A percentile compares a stretch with the other conserved stretches of the same genome.
These are phyloP conservation scores for Uromys caudimaculatus DNA, from an alignment of 2,797 vertebrate genomes.

Conservation along the genomic window DNA sequence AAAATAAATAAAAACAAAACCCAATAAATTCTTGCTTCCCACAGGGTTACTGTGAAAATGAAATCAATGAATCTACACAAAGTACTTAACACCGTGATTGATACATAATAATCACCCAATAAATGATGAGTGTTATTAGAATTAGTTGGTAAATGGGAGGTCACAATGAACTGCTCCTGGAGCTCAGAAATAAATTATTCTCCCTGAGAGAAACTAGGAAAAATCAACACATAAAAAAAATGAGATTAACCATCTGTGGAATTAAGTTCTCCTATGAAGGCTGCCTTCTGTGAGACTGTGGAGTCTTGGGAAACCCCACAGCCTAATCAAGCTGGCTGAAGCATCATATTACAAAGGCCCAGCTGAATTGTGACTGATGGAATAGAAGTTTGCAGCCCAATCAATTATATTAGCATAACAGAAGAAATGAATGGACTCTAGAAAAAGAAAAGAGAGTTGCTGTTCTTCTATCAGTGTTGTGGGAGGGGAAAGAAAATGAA, in stretches of 20 bases:
- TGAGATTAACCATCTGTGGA: conserved; percentile 65
- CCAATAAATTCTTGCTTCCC: neutral
- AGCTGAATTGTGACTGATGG: conserved; percentile 1
- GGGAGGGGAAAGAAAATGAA: neutral
- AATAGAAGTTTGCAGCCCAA: neutral
- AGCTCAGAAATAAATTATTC: conserved; percentile 64
- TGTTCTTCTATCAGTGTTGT: neutral
- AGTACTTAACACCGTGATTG: conserved; percentile 49
- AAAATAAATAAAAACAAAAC: conserved; percentile 9
- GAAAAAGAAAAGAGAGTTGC: neutral
- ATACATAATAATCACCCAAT: conserved; percentile 46
- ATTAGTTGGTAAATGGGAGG: conserved; percentile 49
- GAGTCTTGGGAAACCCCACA: neutral
- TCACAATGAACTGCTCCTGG: conserved; percentile 49
- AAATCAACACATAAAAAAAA: conserved; percentile 61
- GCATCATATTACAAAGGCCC: neutral
- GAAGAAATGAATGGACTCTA: neutral
- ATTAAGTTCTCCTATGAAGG: neutral
- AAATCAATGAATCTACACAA: conserved; percentile 60
- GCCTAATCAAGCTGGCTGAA: neutral
- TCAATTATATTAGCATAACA: conserved; percentile 43
- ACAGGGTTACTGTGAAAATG: conserved; percentile 47
- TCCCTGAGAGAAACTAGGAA: conserved; percentile 29
- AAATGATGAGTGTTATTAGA: conserved; percentile 37
- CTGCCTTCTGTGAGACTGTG: neutral